Evolutionary conservation across 2,797 vertebrate genomes (phyloP), one percentile per base, ranked within the genome.

Genomic region (Cryptoprocta ferox): DNA sequence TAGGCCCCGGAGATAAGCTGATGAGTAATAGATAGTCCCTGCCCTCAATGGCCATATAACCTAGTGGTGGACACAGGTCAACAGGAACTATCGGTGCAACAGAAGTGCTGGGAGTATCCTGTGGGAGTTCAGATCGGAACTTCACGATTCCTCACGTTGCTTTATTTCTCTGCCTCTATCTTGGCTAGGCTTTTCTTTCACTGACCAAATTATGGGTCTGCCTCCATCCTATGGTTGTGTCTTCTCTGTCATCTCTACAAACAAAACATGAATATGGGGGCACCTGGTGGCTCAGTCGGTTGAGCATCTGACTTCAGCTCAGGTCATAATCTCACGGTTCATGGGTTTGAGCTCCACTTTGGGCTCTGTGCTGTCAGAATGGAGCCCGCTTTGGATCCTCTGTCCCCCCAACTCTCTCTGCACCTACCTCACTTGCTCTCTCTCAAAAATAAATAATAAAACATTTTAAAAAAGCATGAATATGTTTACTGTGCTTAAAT

Each of bases 41-140:
- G 76, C 71, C 79, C 63, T 96, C 87, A 70, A 6, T 96, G 76
- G 48, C 94, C 95, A 63, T 97, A 87, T 95, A 81, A 95, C 56
- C 78, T 78, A 89, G n/a, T 84, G 53, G 66, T 28, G 19, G 53
- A 92, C 73, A 81, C 30, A 75, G 71, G 79, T 53, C 86, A 89
- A 39, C 5, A 7, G 86, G 82, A 61, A 83, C 73, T 42, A 65
- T 32, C 59, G 39, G 50, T 28, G 3, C 79, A 37, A 28, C 12
- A 5, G 32, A 73, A 84, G 35, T 63, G 11, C 88, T 78, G 28
- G 61, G 80, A 86, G 21, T 37, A n/a, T 19, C 35, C 66, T 91
- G 59, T 56, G 48, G 61, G 89, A 80, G 61, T 87, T 94, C 80
- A 53, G 21, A n/a, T 6, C 26, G 61, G 63, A 87, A 76, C 59